These are phyloP conservation scores for Lagocephalus sceleratus DNA, from an alignment of 2,797 vertebrate genomes.

Conservation along the genomic window DNA sequence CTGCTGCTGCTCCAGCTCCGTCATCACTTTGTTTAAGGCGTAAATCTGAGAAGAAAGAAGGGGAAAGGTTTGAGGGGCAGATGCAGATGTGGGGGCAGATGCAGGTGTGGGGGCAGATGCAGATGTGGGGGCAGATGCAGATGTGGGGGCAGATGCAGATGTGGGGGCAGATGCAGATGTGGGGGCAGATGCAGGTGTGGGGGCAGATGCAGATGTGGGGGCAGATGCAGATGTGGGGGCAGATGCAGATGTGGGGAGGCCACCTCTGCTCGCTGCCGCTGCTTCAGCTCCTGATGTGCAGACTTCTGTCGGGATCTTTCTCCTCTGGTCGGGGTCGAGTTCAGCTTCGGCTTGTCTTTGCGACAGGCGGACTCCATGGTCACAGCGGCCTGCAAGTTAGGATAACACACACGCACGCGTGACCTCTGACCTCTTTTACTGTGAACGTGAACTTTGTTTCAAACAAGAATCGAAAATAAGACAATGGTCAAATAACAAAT, in stretches of 20 bases:
- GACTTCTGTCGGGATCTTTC: constrained; percentile 87
- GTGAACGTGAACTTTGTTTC: too few species aligned
- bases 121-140: too few species aligned
- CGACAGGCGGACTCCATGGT: constrained; percentile 84
- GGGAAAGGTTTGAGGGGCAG: neutral
- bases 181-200: too few species aligned
- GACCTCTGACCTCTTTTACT: too few species aligned
- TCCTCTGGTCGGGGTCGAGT: constrained; percentile 82
- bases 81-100: too few species aligned
- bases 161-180: too few species aligned
- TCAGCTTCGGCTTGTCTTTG: constrained; percentile 85
- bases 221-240: too few species aligned
- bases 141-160: too few species aligned
- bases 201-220: too few species aligned
- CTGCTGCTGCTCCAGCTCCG: constrained; percentile 94
- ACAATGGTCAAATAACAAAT: too few species aligned
- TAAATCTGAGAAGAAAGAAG: constrained; percentile 79
- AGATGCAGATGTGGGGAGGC: neutral
- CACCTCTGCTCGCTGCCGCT: constrained; percentile 91
- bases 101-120: too few species aligned
- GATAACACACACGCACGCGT: neutral
- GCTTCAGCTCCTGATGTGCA: constrained; percentile 91
- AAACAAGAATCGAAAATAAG: too few species aligned
- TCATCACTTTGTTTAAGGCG: constrained; percentile 97
- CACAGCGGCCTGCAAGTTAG: neutral